Percentiles rank a stretch among this genome's conserved stretches.
These are phyloP conservation scores for Pempheris klunzingeri DNA, from an alignment of 2,797 vertebrate genomes.

Conservation along the genomic window DNA sequence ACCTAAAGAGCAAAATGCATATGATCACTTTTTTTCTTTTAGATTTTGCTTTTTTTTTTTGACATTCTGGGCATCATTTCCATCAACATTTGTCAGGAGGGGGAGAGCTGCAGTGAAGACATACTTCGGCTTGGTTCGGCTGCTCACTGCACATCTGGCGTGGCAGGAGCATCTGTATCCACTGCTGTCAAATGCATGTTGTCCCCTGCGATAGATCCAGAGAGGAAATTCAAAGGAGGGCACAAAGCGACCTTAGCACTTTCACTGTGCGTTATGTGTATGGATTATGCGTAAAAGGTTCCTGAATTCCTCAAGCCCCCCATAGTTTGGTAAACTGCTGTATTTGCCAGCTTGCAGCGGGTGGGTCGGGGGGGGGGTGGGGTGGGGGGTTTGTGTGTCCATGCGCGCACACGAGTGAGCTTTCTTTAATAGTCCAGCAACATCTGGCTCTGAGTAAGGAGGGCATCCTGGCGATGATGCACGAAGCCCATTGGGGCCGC, in stretches of 20 bases:
- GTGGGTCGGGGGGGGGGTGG: too few relatives aligned
- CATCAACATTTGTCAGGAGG: background rate
- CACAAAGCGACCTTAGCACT: background rate
- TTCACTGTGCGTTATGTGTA: too few relatives aligned
- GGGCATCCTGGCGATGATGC: conserved; percentile 45
- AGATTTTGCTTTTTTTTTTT: background rate
- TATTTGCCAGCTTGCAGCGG: background rate
- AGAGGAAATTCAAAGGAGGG: background rate
- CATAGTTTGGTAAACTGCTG: background rate
- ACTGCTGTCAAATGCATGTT: background rate
- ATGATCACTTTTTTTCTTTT: background rate
- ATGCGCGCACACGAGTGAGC: background rate
- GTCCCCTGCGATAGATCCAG: background rate
- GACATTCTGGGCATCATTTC: background rate
- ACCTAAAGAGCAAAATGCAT: background rate
- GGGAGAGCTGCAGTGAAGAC: background rate
- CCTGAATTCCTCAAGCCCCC: background rate
- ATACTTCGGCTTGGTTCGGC: background rate
- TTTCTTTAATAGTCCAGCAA: conserved; percentile 45
- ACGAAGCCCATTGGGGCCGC: conserved; percentile 41
- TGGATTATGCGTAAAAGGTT: background rate
- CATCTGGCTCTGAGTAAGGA: conserved; percentile 68
- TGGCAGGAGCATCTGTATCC: background rate
- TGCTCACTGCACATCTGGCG: conserved; percentile 25
- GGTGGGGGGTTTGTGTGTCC: background rate